Base-by-base conservation (phyloP, 2,888 invertebrate genomes). In the Eudemis profundana region DNA sequence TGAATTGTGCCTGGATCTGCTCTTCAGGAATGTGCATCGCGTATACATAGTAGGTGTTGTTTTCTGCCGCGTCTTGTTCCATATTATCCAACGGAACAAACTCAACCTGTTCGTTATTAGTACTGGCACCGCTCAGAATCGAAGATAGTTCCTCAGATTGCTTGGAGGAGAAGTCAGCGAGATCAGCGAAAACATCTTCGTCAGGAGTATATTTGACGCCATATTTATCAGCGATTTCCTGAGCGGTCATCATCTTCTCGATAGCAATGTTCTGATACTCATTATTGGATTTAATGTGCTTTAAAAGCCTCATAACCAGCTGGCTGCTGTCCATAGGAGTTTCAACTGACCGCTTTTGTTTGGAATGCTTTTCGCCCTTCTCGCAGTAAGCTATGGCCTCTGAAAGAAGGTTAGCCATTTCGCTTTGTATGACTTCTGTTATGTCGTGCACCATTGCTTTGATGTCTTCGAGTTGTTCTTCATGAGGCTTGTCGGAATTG, bases 241-340 rank as follows among this genome's bases (percentile, higher is more conserved):
- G 90, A 47, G 91, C 91, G 1, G 84, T 79, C 90, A 92, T 90
- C 89, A 92, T 89, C 72, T 92, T 91, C 12, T 91, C 92, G 14
- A 92, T 90, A 1, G 90, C 90, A n/a, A 90, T 84, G 66, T 90
- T 91, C 61, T 92, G 92, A 65, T 85, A 86, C 71, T 92, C 91
- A 54, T 91, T 92, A 67, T 84, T 89, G 0, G 81, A 79, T 69
- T 90, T 91, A 1, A 92, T 91, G 66, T 92, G 91, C 61, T 86
- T 87, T 1, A 92, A 72, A 19, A 92, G 68, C 72, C 87, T 81
- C 78, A 84, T 85, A 0, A 92, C 82, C 10, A 90, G 62, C 29
- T 86, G 77, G 1, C 87, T 81, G 71, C 88, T 89, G 29, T 86
- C 91, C 80, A 89, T 82, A 1, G 92, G 89, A 15, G 84, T 77